Evolutionary conservation across 1,140 invertebrate species (phyloP), one percentile per base, ranked within the genome.

Genomic region (Scaptomyza graminum): DNA sequence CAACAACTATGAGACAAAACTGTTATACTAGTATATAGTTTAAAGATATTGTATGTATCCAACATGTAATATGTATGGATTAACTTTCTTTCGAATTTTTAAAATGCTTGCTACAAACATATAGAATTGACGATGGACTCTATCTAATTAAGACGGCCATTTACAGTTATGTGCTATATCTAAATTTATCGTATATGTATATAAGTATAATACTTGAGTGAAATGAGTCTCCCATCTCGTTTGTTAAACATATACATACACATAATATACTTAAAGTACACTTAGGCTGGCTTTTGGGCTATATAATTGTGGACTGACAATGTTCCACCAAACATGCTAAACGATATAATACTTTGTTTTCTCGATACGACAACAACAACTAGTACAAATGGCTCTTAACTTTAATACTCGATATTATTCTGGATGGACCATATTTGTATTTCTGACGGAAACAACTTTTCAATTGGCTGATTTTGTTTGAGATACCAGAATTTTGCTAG

Each of bases 341-440:
- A 18, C 47, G 12, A 22, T 41, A 50, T 52, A 63, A 28, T 63
- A 50, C 12, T 51, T 50, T 51, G n/a, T 6, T 2, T 51, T 43
- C 5, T 51, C 34, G 18, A 18, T 11, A 11, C 7, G 25, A 31
- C 64, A 60, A 56, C 34, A 59, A 56, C 34, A 50, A 50, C 41
- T 57, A 34, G 31, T 22, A 56, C 34, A 50, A 50, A 50, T 57
- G 46, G 31, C 34, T 57, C 64, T 56, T 56, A 66, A 57, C 28
- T 25, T 28, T 37, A 28, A 37, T 54, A 52, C 18, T 60, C 49
- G 43, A 47, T 65, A 60, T 25, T 72, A n/a, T n/a, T 67, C 2
- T 72, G 69, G 69, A 72, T 72, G 69, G 69, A 72, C 55, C 44
- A 13, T 65, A 28, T 52, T n/a, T 55, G 44, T 54, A 70, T 56